Evolutionary conservation across 2,888 invertebrate genomes (phyloP).

Genomic region (Gortyna flavago): DNA sequence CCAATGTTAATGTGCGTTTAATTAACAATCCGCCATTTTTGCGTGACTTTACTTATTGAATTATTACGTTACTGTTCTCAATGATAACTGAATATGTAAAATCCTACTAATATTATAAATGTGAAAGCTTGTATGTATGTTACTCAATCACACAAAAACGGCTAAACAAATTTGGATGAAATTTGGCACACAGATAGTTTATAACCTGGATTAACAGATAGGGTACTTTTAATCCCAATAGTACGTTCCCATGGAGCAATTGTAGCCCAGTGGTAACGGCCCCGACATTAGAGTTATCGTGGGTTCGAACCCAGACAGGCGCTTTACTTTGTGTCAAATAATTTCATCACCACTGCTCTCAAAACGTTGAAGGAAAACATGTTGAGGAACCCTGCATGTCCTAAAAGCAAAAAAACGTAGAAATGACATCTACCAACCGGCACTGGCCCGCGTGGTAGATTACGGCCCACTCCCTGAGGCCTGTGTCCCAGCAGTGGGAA

Average conservation of each 20-base stretch:
- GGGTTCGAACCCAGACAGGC: too few species aligned
- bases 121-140: not conserved
- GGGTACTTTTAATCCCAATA: too few species aligned
- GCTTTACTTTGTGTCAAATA: too few species aligned
- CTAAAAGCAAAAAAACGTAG: too few species aligned
- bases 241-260: too few species aligned
- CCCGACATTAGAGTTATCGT: too few species aligned
- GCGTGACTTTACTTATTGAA: conserved; percentile 29
- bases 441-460: too few species aligned
- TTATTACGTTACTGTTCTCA: conserved; percentile 18
- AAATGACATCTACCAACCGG: too few species aligned
- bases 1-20: conserved; percentile 32
- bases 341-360: too few species aligned
- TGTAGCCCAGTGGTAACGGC: too few species aligned
- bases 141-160: not conserved
- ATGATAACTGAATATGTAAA: not conserved
- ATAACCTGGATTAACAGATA: too few species aligned
- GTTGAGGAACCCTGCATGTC: too few species aligned
- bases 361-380: not conserved
- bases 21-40: conserved; percentile 31
- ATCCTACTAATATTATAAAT: not conserved
- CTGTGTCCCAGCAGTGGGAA: not conserved
- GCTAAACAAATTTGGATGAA: not conserved
- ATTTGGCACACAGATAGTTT: not conserved
- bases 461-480: not conserved